Evolutionary conservation across 1,140 invertebrate genomes (phyloP), one percentile per base, ranked within the genome.

Genomic region (Drosophila pectinifera): DNA sequence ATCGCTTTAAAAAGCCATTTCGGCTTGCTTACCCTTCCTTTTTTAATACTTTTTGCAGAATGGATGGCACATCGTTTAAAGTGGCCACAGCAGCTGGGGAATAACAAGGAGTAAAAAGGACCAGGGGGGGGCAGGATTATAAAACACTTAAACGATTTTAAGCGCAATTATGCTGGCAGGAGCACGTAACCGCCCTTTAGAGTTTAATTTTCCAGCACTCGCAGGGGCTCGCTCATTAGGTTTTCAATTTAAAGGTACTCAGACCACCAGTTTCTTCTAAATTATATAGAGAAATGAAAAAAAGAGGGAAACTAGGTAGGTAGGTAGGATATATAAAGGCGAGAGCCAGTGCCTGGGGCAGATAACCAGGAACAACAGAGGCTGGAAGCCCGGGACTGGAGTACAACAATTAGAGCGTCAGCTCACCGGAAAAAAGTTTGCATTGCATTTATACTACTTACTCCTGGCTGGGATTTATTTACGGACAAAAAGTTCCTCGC

Each of bases 91-190:
- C 55, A 64, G 26, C 55, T 57, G 55, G 39, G 16, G 4, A 42
- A 42, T n/a, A 41, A 63, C 39, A 75, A 55, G 3, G 10, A 39
- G 22, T 36, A 63, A 69, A 67, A 72, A 72, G n/a, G n/a, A 51
- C 34, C 31, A 26, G n/a, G 16, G 16, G 13, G 36, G 51, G 56
- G 80, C 45, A 57, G 85, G 80, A 89, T 89, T 89, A 89, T 90
- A 89, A 89, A 89, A 90, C 84, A 89, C 84, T 89, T 89, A 84
- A 89, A 69, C 85, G 85, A 80, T 89, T 90, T 89, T 80, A 89
- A 90, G 80, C 84, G 85, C 85, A 90, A 90, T 89, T 89, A 84
- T 89, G 85, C 78, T 80, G 80, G 65, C 80, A 64, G 62, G n/a
- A 78, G 80, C 84, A 86, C 79, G 79, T 89, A 73, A 68, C 55